Base-by-base conservation (phyloP, 2,797 vertebrate genomes). In the Nannoperca obscura region DNA sequence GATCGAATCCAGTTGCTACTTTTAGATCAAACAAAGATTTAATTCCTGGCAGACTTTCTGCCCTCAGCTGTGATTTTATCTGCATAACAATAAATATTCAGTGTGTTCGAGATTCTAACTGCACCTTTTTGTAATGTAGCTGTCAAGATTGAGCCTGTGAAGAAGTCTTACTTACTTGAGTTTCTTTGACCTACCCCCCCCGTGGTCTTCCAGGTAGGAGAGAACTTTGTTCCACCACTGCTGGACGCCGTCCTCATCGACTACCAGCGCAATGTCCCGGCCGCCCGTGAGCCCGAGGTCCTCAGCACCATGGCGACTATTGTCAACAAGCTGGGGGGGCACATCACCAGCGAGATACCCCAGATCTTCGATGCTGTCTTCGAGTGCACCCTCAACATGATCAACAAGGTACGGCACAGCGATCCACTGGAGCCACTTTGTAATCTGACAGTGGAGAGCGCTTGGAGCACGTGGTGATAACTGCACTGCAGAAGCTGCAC, bases 301-400 rank as follows among this genome's bases (percentile, higher is more conserved):
- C 97, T 99, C 82, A 99, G 98, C 94, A 99, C 98, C 78, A 99
- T 99, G 97, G 98, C 98, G 30, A 99, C 97, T 85, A 99, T 99
- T 30, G 98, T 99, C 87, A 99, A 99, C 94, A 99, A 99, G 87
- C 93, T 99, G 85, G 97, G 97, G 8, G 97, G 95, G 50, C 98
- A 99, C 93, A 99, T 99, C 93, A 99, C 98, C 80, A 95, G 96
- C 78, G 97, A 99, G 95, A 99, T 99, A 92, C 98, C 98, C 80
- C 98, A 99, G 93, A 99, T 99, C 93, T 99, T 99, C 82, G 98
- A 99, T 84, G 98, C 98, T 54, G 97, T 99, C 78, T 99, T 99
- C 80, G 98, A 99, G 92, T 99, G 98, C 95, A 99, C 98, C 0
- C 95, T 99, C 69, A 99, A 99, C 93, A 99, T 99, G 98, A 99